phyloP scores from a whole-genome alignment of 2,797 vertebrate species.

The Clarias fuscus region DNA sequence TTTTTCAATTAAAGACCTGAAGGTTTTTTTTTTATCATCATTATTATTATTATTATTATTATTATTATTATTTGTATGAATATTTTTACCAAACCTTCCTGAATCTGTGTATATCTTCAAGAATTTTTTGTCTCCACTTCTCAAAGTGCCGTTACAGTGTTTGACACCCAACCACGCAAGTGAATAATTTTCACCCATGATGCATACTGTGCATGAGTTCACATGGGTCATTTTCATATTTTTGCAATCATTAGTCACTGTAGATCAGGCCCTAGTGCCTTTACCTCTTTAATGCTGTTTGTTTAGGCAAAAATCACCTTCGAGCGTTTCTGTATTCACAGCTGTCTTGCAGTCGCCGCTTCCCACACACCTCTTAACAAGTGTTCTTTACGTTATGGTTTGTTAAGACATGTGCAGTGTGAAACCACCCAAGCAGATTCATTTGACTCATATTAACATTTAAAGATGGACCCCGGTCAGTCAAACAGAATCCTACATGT shows the following conservation, averaged over 20 bases:
- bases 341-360: neutral
- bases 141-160: neutral
- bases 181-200: neutral
- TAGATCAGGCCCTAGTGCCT: neutral
- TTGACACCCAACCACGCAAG: neutral
- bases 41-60: neutral
- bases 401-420: neutral
- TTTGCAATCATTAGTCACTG: neutral
- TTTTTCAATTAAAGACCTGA: neutral
- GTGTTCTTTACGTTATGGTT: neutral
- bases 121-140: neutral
- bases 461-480: neutral
- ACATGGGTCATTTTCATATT: neutral
- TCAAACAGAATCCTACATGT: neutral
- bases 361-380: neutral
- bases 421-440: neutral
- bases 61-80: neutral
- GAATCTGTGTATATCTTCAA: neutral
- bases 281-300: neutral
- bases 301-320: neutral
- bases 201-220: neutral
- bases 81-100: neutral
- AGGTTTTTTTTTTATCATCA: no score
- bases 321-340: neutral
- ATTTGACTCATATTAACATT: neutral